These are phyloP conservation scores for Thymelicus acteon DNA, from an alignment of 2,888 invertebrate genomes.

Conservation along the genomic window DNA sequence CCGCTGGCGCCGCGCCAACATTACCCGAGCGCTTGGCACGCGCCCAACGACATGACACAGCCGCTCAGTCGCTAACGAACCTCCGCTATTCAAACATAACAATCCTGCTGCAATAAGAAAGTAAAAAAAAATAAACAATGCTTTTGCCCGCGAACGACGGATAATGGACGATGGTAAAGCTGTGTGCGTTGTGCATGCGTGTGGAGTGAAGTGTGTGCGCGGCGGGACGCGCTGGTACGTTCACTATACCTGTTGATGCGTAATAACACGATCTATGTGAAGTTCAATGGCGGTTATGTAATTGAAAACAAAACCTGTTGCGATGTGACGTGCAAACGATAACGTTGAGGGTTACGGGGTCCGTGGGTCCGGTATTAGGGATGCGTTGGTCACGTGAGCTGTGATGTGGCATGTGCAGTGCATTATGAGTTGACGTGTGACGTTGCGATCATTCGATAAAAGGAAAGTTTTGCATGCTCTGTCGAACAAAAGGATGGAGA, in stretches of 20 bases:
- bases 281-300: constrained; percentile 74
- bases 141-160: constrained; percentile 64
- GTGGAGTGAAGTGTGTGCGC: constrained; percentile 18
- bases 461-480: constrained; percentile 11
- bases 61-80: constrained; percentile 62
- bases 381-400: constrained; percentile 15
- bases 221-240: constrained; percentile 17
- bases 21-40: constrained; percentile 56
- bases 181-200: constrained; percentile 48
- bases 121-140: constrained; percentile 58
- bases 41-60: constrained; percentile 65
- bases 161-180: constrained; percentile 72
- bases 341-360: not conserved
- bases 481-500: not conserved
- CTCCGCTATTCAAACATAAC: constrained; percentile 47
- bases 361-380: not conserved
- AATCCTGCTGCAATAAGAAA: constrained; percentile 52
- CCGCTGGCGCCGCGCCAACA: constrained; percentile 61
- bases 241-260: constrained; percentile 57
- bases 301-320: constrained; percentile 45
- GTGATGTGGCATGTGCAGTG: constrained; percentile 12
- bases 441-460: constrained; percentile 15
- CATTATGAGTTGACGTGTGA: constrained; percentile 13
- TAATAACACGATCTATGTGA: constrained; percentile 55
- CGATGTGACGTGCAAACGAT: not conserved